phyloP scores from a whole-genome alignment of 2,888 invertebrate genomes.

The Eutolmus rufibarbis region DNA sequence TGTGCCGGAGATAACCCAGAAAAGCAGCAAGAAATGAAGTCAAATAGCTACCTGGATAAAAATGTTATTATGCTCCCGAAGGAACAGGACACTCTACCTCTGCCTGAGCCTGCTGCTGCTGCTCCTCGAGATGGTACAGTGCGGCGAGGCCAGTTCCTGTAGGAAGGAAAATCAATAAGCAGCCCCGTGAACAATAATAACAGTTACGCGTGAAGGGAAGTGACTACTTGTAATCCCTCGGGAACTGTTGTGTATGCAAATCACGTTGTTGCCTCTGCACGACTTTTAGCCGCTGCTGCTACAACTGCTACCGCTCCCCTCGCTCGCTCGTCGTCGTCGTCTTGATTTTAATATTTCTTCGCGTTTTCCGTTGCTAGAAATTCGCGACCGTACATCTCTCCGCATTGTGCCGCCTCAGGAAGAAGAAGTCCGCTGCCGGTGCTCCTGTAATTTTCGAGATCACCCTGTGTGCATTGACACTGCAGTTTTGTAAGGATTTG shows the following conservation, averaged over 20 bases:
- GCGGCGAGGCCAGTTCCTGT: not conserved
- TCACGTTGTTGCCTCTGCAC: not conserved
- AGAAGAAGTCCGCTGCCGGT: not conserved
- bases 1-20: slow-evolving; percentile 23
- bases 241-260: slow-evolving; percentile 29
- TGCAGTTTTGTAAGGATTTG: slow-evolving; percentile 22
- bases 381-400: not conserved
- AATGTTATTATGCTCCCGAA: slow-evolving; percentile 19
- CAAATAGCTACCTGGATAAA: slow-evolving; percentile 20
- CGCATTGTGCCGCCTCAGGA: not conserved
- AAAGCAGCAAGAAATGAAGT: not conserved
- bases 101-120: not conserved
- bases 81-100: slow-evolving; percentile 1
- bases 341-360: not conserved
- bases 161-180: slow-evolving; percentile 22
- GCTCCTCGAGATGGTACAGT: not conserved
- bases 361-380: not conserved
- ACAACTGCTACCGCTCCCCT: not conserved
- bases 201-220: slow-evolving; percentile 34
- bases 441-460: not conserved
- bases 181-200: slow-evolving; percentile 30
- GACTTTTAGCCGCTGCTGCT: not conserved
- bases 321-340: not conserved
- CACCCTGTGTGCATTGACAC: slow-evolving; percentile 20
- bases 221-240: slow-evolving; percentile 31